Evolutionary conservation across 2,113 vertebrate genomes (phyloP), one percentile per base, ranked within the genome.

Genomic region (Elaphurus davidianus): DNA sequence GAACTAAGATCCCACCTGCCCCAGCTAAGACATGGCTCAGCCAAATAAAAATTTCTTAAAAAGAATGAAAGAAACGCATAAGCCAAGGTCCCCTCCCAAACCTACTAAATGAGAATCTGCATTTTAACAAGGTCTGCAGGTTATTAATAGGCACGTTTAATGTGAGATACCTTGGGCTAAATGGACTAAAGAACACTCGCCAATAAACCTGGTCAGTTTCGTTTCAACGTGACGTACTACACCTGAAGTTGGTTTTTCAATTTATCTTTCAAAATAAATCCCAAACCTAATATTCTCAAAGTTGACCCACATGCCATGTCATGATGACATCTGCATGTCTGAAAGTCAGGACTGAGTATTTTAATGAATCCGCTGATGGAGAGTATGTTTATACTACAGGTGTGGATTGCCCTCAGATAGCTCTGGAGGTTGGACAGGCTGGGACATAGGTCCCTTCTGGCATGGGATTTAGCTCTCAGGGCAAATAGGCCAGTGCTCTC

Each of bases 261-360:
- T 59, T 81, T 87, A 30, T 74, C 90, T 95, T 97, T 94, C 84
- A 87, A 95, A 93, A 93, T 84, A 93, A 94, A 95, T 88, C 84
- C 67, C 9, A 88, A 91, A 89, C 52, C 57, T 94, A 67, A 67
- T 84, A 25, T 59, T 71, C 43, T 88, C 87, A 21, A 17, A 33
- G 54, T 15, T 88, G 93, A 81, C 57, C 83, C 55, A 88, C 87
- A 94, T 71, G 64, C 11, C 94, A 60, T 95, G 91, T 84, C 45
- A 11, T 60, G 64, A 95, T 84, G 62, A 55, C 82, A 79, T 87
- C 4, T 40, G 43, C 84, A 54, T 43, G 50, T 93, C 62, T n/a
- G 36, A 86, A 64, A 62, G 64, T 45, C 43, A 94, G 91, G 76
- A 71, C 12, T 81, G 57, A 95, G 36, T 6, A 19, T 88, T 90